A percentile compares a stretch with the other conserved stretches of the same genome.
These are phyloP conservation scores for Trachemys scripta DNA, from an alignment of 2,113 vertebrate species.

Conservation along the genomic window DNA sequence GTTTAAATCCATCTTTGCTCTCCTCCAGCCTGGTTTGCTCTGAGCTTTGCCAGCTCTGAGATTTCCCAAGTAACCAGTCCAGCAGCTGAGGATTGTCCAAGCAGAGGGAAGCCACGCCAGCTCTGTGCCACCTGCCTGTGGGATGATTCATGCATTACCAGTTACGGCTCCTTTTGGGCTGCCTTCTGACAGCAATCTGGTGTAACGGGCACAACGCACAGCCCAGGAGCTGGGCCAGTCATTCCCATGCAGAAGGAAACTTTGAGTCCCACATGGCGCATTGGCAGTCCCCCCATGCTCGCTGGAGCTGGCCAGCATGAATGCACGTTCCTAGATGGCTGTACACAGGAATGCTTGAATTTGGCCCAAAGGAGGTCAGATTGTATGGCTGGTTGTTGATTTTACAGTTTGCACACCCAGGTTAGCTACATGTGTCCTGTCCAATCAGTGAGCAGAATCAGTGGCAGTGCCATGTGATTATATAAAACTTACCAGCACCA, in stretches of 20 bases:
- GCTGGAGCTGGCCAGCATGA: neutral
- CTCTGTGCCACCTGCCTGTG: neutral
- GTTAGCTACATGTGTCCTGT: neutral
- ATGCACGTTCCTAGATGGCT: neutral
- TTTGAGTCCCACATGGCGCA: neutral
- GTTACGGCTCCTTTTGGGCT: neutral
- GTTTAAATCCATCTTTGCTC: neutral
- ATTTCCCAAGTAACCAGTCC: neutral
- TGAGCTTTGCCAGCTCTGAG: neutral
- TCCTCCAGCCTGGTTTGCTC: neutral
- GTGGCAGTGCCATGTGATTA: neutral
- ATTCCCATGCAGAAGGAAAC: neutral
- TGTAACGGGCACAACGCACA: neutral
- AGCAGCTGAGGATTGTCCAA: neutral
- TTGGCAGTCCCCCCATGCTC: neutral
- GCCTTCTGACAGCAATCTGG: neutral
- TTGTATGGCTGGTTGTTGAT: neutral
- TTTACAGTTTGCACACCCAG: neutral
- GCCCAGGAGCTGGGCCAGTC: neutral
- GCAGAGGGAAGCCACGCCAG: neutral
- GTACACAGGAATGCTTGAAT: neutral
- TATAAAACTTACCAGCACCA: neutral
- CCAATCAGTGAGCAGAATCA: neutral
- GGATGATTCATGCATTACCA: neutral
- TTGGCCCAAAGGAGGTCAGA: neutral